Conservation (phyloP, 2,113 vertebrate species). For the Nicator chloris region DNA sequence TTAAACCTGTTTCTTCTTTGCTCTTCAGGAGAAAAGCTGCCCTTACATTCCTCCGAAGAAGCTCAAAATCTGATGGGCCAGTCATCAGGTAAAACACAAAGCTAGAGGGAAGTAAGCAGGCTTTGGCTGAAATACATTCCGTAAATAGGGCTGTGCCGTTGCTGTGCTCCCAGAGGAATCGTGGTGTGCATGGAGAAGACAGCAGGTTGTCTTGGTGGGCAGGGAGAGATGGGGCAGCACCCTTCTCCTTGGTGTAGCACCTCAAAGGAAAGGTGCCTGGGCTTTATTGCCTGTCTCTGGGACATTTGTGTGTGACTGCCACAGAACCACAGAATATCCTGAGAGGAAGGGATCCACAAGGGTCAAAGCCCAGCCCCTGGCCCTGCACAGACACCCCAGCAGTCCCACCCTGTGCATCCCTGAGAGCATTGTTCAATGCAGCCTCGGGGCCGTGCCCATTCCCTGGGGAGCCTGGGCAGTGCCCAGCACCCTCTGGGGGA, state of each 20-base stretch:
- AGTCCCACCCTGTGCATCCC: background rate
- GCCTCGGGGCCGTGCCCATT: background rate
- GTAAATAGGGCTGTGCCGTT: background rate
- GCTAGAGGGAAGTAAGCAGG: slow-evolving; percentile 43
- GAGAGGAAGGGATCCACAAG: background rate
- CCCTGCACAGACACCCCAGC: background rate
- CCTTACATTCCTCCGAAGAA: slow-evolving; percentile 87
- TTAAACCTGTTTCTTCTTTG: slow-evolving; percentile 83
- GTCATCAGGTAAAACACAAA: slow-evolving; percentile 78
- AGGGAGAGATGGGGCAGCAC: background rate
- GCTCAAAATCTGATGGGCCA: slow-evolving; percentile 88
- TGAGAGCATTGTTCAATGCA: background rate
- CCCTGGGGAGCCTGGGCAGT: background rate
- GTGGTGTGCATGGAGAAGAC: background rate
- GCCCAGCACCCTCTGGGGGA: background rate
- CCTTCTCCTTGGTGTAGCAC: background rate
- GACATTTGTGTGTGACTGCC: background rate
- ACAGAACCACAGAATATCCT: background rate
- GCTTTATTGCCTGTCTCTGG: background rate
- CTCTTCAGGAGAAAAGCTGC: slow-evolving; percentile 88
- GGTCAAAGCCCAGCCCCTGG: background rate
- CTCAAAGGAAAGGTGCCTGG: background rate
- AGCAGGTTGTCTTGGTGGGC: background rate
- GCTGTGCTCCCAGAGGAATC: background rate
- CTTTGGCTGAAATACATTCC: background rate